These are phyloP conservation scores for Alviniconcha marisindica DNA, from an alignment of 1,140 invertebrate species.

Conservation along the genomic window DNA sequence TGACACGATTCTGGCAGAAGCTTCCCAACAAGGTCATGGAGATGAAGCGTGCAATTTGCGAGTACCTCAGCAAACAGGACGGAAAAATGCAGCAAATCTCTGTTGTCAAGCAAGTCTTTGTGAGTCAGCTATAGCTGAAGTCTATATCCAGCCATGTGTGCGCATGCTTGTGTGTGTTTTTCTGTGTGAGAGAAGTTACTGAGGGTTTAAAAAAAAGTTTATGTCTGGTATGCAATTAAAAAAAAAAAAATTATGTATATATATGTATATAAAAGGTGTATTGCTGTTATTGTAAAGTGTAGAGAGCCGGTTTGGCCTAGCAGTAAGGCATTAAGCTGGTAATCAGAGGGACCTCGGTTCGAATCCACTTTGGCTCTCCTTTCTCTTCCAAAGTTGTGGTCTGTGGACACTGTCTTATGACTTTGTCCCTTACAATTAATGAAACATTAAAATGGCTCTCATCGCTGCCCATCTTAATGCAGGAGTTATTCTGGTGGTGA, in stretches of 20 bases:
- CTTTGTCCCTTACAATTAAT: too few species aligned
- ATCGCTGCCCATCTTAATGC: too few species aligned
- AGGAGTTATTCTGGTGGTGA: too few species aligned
- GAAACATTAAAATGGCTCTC: too few species aligned
- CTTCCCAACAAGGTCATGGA: constrained; percentile 79
- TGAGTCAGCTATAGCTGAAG: constrained; percentile 25
- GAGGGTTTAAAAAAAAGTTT: neutral
- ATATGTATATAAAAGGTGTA: too few species aligned
- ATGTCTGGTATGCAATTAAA: neutral
- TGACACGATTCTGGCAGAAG: constrained; percentile 81
- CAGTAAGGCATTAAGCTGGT: neutral
- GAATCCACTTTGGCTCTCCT: too few species aligned
- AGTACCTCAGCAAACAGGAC: constrained; percentile 79
- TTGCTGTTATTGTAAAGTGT: neutral
- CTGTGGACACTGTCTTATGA: too few species aligned
- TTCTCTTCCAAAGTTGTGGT: too few species aligned
- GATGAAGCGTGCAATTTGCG: constrained; percentile 79
- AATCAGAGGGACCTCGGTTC: too few species aligned
- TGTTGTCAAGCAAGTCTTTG: constrained; percentile 77
- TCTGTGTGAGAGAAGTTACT: neutral
- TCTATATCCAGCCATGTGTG: neutral
- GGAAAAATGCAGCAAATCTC: constrained; percentile 78
- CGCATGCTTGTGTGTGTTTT: neutral
- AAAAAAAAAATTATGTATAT: too few species aligned
- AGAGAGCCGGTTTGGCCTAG: neutral